Evolutionary conservation across 2,888 invertebrate species (phyloP).

Genomic region (Coenonympha glycerion): DNA sequence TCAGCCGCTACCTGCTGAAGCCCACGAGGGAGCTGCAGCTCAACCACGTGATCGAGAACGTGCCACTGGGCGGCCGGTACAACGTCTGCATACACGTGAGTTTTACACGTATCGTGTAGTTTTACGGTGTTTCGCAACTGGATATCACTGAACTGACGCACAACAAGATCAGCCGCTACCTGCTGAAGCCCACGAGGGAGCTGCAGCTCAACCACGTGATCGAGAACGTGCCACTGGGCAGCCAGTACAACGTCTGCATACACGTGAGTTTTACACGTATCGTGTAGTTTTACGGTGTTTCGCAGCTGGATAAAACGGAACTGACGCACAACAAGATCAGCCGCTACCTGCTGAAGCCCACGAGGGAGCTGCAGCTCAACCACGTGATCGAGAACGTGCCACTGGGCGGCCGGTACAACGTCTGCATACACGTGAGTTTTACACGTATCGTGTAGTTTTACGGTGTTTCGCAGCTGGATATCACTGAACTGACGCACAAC

Average conservation of each 20-base stretch:
- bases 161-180: conserved; percentile 33
- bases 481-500: conserved; percentile 51
- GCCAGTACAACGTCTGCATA: conserved; percentile 67
- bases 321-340: conserved; percentile 39
- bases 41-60: conserved; percentile 69
- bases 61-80: conserved; percentile 72
- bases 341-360: conserved; percentile 32
- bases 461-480: conserved; percentile 49
- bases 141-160: conserved; percentile 54
- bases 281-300: too few relatives aligned
- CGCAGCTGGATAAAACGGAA: conserved; percentile 58
- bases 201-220: conserved; percentile 71
- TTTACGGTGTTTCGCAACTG: conserved; percentile 47
- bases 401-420: conserved; percentile 69
- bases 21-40: conserved; percentile 67
- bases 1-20: conserved; percentile 63
- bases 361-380: conserved; percentile 62
- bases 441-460: too few relatives aligned
- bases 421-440: conserved; percentile 63
- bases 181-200: conserved; percentile 45
- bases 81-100: conserved; percentile 67
- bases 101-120: too few relatives aligned
- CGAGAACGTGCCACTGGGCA: conserved; percentile 70
- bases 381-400: conserved; percentile 74
- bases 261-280: conserved; percentile 56